A percentile compares a stretch with the other conserved stretches of the same genome.
phyloP scores from a whole-genome alignment of 1,140 invertebrate species.

The Philotrypesis tridentata region DNA sequence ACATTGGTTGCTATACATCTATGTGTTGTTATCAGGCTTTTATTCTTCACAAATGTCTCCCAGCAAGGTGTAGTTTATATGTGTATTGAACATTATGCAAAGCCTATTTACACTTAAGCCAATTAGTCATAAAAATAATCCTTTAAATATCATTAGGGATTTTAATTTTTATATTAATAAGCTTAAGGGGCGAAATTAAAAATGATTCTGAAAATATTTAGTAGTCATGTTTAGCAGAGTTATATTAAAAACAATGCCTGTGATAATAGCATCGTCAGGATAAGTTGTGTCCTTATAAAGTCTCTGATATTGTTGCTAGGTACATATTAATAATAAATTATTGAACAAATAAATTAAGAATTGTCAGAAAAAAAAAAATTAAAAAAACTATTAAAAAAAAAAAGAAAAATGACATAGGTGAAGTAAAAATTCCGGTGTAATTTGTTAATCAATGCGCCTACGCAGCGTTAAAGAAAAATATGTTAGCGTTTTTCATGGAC shows the following conservation, averaged over 20 bases:
- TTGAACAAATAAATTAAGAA: constrained; percentile 54
- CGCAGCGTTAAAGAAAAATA: not conserved
- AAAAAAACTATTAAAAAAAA: constrained; percentile 51
- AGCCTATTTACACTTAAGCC: constrained; percentile 64
- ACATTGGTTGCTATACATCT: constrained; percentile 35
- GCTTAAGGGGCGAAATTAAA: constrained; percentile 56
- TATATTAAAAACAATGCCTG: constrained; percentile 74
- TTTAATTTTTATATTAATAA: constrained; percentile 71
- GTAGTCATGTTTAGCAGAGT: constrained; percentile 73
- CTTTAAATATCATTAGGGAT: constrained; percentile 69
- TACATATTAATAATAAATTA: constrained; percentile 63
- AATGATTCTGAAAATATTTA: constrained; percentile 71
- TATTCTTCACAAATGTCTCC: constrained; percentile 29
- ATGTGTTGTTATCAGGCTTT: constrained; percentile 36
- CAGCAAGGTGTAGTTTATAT: constrained; percentile 27
- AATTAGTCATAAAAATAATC: constrained; percentile 60
- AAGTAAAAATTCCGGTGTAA: constrained; percentile 1
- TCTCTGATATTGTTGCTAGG: constrained; percentile 75
- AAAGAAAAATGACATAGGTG: constrained; percentile 41
- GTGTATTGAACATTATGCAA: constrained; percentile 50
- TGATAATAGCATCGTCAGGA: constrained; percentile 77
- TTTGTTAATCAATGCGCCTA: constrained; percentile 4
- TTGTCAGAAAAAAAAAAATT: constrained; percentile 39
- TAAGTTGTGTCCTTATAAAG: constrained; percentile 76
- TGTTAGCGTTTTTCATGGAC: not conserved